These are phyloP conservation scores for Phalera bucephala DNA, from an alignment of 2,888 invertebrate genomes.

Conservation along the genomic window DNA sequence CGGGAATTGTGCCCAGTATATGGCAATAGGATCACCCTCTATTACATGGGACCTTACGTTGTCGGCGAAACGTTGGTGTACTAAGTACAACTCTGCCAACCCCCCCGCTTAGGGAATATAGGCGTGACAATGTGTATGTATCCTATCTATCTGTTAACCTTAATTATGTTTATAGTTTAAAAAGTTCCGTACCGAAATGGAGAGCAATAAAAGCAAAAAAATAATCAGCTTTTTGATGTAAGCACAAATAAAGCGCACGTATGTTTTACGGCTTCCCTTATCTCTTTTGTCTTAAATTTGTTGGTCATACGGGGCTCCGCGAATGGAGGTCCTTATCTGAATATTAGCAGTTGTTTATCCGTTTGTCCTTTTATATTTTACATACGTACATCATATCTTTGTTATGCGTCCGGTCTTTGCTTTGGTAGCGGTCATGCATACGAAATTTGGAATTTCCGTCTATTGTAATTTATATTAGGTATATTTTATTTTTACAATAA, in stretches of 20 bases:
- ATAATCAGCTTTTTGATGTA: constrained; percentile 46
- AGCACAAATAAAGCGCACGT: constrained; percentile 60
- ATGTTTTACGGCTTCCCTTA: too few relatives aligned
- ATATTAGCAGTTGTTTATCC: constrained; percentile 68
- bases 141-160: too few relatives aligned
- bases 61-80: too few relatives aligned
- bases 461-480: constrained; percentile 29
- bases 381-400: constrained; percentile 54
- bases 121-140: too few relatives aligned
- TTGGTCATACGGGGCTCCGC: constrained; percentile 56
- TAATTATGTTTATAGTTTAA: too few relatives aligned
- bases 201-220: constrained; percentile 20
- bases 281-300: constrained; percentile 48
- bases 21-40: too few relatives aligned
- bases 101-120: too few relatives aligned
- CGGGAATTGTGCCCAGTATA: too few relatives aligned
- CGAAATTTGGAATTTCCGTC: constrained; percentile 38
- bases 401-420: too few relatives aligned
- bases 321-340: constrained; percentile 65
- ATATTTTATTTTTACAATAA: constrained; percentile 6
- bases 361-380: constrained; percentile 56
- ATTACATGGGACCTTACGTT: too few relatives aligned
- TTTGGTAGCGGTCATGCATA: constrained; percentile 58
- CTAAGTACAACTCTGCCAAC: too few relatives aligned
- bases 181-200: constrained; percentile 8